Evolutionary conservation across 1,140 invertebrate genomes (phyloP).

Genomic region (Matsumurasca onukii): DNA sequence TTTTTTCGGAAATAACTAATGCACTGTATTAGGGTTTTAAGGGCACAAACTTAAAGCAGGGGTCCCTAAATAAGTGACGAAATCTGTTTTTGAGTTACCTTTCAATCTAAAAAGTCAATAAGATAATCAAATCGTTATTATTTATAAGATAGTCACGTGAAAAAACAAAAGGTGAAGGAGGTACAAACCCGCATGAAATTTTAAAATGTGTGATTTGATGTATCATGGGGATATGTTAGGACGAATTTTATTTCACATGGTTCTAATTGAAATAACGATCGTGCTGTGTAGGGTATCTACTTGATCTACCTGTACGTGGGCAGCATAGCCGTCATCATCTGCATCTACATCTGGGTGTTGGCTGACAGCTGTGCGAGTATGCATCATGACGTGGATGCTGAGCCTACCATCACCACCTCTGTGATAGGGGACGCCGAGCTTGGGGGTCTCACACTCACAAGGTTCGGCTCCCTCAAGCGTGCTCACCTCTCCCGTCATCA

Average conservation of each 20-base stretch:
- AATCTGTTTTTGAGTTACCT: too few species aligned
- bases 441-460: constrained; percentile 44
- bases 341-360: constrained; percentile 64
- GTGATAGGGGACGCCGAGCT: constrained; percentile 50
- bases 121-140: too few species aligned
- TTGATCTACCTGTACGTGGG: constrained; percentile 65
- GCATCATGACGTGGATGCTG: constrained; percentile 37
- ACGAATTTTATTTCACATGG: too few species aligned
- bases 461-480: constrained; percentile 58
- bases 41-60: too few species aligned
- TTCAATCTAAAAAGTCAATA: too few species aligned
- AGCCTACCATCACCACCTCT: constrained; percentile 33
- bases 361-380: constrained; percentile 57
- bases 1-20: too few species aligned
- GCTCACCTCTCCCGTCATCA: constrained; percentile 57
- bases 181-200: too few species aligned
- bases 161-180: too few species aligned
- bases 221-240: neutral
- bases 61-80: too few species aligned
- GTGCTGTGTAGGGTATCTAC: constrained; percentile 64
- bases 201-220: neutral
- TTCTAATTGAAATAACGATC: too few species aligned
- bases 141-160: too few species aligned
- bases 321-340: constrained; percentile 63
- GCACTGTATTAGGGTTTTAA: too few species aligned